Conservation (phyloP, 2,113 vertebrate genomes). For the Ahaetulla prasina region DNA sequence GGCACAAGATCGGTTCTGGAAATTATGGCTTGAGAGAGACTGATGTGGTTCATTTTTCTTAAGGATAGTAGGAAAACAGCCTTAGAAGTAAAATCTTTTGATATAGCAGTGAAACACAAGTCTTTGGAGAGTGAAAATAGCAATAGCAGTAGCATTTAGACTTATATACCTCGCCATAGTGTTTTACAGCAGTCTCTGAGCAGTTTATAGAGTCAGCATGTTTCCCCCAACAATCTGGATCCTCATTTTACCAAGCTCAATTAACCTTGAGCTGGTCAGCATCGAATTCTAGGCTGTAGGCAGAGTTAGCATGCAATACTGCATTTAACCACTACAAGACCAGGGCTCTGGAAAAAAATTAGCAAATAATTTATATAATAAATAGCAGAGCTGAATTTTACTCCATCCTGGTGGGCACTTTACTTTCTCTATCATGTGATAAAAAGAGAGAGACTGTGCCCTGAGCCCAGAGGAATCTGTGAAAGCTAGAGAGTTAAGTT, state of each 20-base stretch:
- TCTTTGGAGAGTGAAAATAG: not conserved
- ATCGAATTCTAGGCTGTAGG: not conserved
- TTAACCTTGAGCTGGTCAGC: not conserved
- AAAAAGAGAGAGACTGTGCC: not conserved
- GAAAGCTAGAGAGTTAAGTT: not conserved
- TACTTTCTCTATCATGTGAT: not conserved
- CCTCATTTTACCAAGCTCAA: not conserved
- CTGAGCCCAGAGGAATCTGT: not conserved
- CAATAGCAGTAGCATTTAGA: not conserved
- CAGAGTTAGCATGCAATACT: not conserved
- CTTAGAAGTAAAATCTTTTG: not conserved
- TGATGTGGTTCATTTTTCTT: not conserved
- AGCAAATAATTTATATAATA: not conserved
- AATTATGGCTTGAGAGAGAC: not conserved
- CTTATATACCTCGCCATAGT: not conserved
- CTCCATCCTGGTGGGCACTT: not conserved
- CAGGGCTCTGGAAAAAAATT: not conserved
- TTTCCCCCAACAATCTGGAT: not conserved
- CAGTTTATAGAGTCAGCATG: not conserved
- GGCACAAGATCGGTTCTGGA: not conserved
- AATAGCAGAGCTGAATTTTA: not conserved
- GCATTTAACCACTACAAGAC: not conserved
- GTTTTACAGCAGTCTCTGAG: not conserved
- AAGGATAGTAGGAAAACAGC: not conserved
- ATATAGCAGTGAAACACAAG: not conserved